phyloP scores from a whole-genome alignment of 2,113 vertebrate species.

The Candoia aspera region DNA sequence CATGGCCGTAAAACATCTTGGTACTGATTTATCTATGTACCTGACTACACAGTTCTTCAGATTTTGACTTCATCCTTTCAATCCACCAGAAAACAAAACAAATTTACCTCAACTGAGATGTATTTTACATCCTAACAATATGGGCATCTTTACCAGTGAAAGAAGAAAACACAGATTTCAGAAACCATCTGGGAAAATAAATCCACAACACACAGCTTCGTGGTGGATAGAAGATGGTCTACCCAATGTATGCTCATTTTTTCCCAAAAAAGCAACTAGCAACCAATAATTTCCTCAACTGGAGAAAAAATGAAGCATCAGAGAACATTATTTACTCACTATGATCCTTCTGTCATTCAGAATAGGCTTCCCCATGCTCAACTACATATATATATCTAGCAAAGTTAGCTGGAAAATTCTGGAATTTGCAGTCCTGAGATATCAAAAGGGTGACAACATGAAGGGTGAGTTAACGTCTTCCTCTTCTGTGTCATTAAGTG shows the following conservation, averaged over 20 bases:
- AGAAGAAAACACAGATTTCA: neutral
- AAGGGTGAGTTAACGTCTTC: neutral
- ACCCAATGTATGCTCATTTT: neutral
- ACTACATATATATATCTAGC: too few species aligned
- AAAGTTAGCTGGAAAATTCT: too few species aligned
- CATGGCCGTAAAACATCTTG: neutral
- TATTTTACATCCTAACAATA: neutral
- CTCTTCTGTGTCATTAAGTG: neutral
- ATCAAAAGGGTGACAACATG: too few species aligned
- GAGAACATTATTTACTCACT: neutral
- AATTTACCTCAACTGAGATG: constrained; percentile 45
- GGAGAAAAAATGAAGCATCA: neutral
- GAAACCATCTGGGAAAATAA: neutral
- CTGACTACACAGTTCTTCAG: constrained; percentile 21
- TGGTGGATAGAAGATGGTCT: neutral
- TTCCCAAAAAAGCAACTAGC: neutral
- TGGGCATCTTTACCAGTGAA: neutral
- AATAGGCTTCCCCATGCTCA: too few species aligned
- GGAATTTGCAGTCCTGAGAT: too few species aligned
- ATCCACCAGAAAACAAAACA: constrained; percentile 20
- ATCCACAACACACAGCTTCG: neutral
- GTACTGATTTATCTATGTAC: neutral
- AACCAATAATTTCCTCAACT: neutral
- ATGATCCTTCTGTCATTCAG: neutral
- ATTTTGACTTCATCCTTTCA: constrained; percentile 46